Base-by-base conservation (phyloP, 2,888 invertebrate species). In the Tolmerus cingulatus region DNA sequence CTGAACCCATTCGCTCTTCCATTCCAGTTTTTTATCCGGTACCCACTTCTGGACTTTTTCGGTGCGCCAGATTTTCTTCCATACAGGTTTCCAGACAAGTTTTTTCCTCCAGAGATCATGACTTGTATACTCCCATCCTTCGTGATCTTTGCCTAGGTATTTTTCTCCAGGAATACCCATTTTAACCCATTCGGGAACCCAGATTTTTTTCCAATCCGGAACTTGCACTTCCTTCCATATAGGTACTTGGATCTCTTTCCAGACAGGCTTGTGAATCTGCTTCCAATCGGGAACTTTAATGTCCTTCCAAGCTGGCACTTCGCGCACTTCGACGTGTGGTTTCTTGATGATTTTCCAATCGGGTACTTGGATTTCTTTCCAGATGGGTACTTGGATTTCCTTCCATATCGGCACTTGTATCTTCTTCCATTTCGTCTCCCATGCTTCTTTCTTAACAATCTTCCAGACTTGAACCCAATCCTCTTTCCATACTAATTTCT, bases 31-130 rank as follows among this genome's bases (percentile, higher is more conserved):
- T 91, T 96, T 96, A 90, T 96, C 95, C 1, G 94, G 93, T 0
- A 95, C 94, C 96, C 96, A 96, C 86, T 96, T 94, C 89, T 95
- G 94, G 91, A 96, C 96, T 92, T 97, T 96, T 74, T 95, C 96
- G 1, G 96, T 95, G 89, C 95, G 95, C 97, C 96, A 97, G 51
- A 96, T 94, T 91, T 97, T 96, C 91, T 96, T 95, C 96, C 96
- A 93, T 8, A 92, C 94, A 89, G 94, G 94, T 90, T 94, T 94
- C 95, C 95, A 95, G 90, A 92, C 88, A 16, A 97, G 93, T 91
- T 96, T 97, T 92, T 97, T 97, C 91, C 96, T 96, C 97, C 97
- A 97, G 43, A 97, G 93, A 91, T 97, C 97, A 90, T 97, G 97
- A 74, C 96, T 96, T 51, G 96, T 96, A 91, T 96, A 96, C 91